Base-by-base conservation (phyloP, 2,888 invertebrate genomes). In the Spilarctia lutea region DNA sequence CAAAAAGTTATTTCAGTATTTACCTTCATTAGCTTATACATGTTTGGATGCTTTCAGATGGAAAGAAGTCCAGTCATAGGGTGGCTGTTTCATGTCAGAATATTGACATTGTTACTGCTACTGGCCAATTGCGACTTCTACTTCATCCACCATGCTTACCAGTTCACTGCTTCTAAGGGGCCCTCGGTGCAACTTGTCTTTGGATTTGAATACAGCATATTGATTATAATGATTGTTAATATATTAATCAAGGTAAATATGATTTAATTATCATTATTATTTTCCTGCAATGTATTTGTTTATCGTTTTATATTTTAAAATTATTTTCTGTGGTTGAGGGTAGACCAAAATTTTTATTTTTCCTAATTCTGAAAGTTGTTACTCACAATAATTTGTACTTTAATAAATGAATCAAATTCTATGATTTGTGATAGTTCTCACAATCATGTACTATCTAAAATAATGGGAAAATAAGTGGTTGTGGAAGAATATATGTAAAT, bases 131-230 rank as follows among this genome's bases (percentile, higher is more conserved):
- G 98, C 73, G 99, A 99, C 93, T 96, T 98, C 79, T 97, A 98
- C 88, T 98, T 99, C 95, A 98, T 99, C 11, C 97, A 98, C 88
- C 98, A 99, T 93, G 99, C 99, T 3, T 99, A 99, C 92, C 97
- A 98, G 90, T 98, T 98, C 77, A 99, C 99, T 7, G 96, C 99
- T 45, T 96, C 97, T 1, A 98, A 98, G 91, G 99, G 99, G 65
- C 99, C 99, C 11, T 99, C 99, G 0, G 99, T 99, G 1, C 99
- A 99, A 94, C 96, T 99, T 78, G 99, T 99, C 11, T 99, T 99
- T 96, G 99, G 99, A 72, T 99, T 99, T 96, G 99, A 99, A 96
- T 99, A 99, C 95, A 99, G 99, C 79, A 99, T 99, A 90, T 96
- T 99, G 71, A 96, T 99, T 75, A 99, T 99, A 10, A 98, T 99